Evolutionary conservation across 2,113 vertebrate genomes (phyloP).

Genomic region (Atrichornis clamosus): DNA sequence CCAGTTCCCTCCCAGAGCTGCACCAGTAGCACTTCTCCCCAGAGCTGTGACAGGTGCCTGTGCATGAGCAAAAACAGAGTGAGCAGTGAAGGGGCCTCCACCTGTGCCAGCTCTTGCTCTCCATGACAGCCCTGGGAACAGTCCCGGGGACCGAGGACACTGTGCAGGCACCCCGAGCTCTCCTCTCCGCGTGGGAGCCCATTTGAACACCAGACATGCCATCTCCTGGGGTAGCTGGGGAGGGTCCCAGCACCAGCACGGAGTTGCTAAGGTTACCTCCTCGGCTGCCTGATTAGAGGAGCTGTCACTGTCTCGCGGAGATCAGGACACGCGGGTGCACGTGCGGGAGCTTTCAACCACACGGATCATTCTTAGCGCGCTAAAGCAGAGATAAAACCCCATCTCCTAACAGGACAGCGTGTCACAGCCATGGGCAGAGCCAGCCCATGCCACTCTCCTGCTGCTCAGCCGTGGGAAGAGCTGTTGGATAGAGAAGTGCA

Average conservation of each 20-base stretch:
- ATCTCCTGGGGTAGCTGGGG: neutral
- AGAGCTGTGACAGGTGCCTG: neutral
- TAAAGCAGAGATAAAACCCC: neutral
- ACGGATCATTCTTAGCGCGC: neutral
- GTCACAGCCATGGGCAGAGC: neutral
- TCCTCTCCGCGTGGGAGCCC: neutral
- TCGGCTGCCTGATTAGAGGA: conserved; percentile 60
- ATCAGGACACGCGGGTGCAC: neutral
- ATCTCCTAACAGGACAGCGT: neutral
- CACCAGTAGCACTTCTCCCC: neutral
- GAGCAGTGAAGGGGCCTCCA: neutral
- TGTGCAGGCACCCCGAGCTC: accelerated
- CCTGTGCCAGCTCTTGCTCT: neutral
- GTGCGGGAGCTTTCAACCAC: neutral
- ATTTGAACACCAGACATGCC: neutral
- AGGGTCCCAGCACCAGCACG: neutral
- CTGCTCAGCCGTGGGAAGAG: neutral
- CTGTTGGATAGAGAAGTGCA: neutral
- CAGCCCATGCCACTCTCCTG: neutral
- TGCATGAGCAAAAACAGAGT: neutral
- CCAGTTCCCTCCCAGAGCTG: neutral
- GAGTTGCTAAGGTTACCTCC: conserved; percentile 75
- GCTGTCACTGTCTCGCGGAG: conserved; percentile 38
- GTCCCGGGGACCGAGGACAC: accelerated
- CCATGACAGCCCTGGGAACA: accelerated